Conservation (phyloP, 1,140 invertebrate species). For the Caenorhabditis latens region DNA sequence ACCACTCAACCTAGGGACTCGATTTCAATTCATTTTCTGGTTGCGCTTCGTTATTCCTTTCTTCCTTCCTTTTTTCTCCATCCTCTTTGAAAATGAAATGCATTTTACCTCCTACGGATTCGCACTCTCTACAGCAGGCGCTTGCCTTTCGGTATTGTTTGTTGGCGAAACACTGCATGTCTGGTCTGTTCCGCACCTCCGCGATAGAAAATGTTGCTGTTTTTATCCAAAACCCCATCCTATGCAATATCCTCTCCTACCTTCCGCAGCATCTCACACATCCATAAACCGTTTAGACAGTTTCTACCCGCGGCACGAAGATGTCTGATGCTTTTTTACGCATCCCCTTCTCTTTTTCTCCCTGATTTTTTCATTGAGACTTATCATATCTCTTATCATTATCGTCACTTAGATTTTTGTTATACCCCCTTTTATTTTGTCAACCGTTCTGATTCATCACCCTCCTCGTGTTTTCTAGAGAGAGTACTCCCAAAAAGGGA, state of each 20-base stretch:
- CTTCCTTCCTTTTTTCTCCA: constrained; percentile 2
- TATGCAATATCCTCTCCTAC: constrained; percentile 2
- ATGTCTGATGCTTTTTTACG: too few species aligned
- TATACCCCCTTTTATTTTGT: too few species aligned
- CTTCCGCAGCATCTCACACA: background rate
- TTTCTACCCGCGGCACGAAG: too few species aligned
- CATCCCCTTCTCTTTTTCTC: too few species aligned
- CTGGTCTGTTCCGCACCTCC: constrained; percentile 47
- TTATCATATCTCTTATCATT: too few species aligned
- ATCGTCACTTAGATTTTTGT: too few species aligned
- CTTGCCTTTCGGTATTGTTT: constrained; percentile 50
- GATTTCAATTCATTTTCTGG: background rate
- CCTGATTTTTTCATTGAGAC: too few species aligned
- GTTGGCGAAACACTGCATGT: constrained; percentile 39
- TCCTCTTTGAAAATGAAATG: background rate
- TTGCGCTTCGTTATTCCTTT: constrained; percentile 29
- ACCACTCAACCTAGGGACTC: background rate
- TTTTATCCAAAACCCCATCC: background rate
- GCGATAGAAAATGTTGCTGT: background rate
- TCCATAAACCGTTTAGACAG: background rate
- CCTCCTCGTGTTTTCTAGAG: background rate
- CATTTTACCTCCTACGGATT: constrained; percentile 41
- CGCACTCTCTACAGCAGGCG: background rate
- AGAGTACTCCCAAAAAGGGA: background rate
- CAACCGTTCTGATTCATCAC: too few species aligned